phyloP scores from a whole-genome alignment of 1,140 invertebrate species.

The Scaptomyza hsui region DNA sequence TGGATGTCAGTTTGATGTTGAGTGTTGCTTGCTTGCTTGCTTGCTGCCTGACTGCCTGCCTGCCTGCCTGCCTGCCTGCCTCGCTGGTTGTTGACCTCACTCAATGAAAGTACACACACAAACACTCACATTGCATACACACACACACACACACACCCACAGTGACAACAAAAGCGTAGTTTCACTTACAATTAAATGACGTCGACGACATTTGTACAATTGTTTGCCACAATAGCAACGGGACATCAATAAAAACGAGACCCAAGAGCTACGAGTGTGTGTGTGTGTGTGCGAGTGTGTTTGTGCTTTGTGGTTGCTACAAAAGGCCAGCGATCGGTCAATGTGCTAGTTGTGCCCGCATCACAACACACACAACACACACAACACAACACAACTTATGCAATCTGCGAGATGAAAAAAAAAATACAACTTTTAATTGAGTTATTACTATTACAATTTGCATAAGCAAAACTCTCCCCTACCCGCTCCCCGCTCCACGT shows the following conservation, averaged over 20 bases:
- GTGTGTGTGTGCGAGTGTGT: constrained; percentile 18
- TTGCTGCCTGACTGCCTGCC: too few species aligned
- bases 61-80: constrained; percentile 1
- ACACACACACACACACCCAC: constrained; percentile 26
- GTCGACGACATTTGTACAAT: constrained; percentile 76
- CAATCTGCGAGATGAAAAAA: constrained; percentile 22
- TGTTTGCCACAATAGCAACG: constrained; percentile 75
- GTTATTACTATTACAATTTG: constrained; percentile 79
- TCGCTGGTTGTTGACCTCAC: constrained; percentile 75
- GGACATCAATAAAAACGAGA: constrained; percentile 79
- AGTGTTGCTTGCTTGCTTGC: constrained; percentile 57
- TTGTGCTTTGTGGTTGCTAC: constrained; percentile 20
- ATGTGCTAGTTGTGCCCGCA: constrained; percentile 74
- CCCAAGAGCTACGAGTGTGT: constrained; percentile 39
- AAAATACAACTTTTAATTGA: constrained; percentile 73
- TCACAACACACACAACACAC: constrained; percentile 32
- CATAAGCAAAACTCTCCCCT: constrained; percentile 57
- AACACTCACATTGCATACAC: constrained; percentile 4
- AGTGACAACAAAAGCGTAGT: constrained; percentile 67
- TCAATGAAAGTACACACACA: constrained; percentile 48
- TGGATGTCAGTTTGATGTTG: constrained; percentile 55
- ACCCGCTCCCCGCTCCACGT: constrained; percentile 31
- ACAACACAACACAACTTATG: constrained; percentile 34
- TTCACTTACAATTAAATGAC: constrained; percentile 82
- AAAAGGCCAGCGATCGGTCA: constrained; percentile 62